These are phyloP conservation scores for Dione vanillae DNA, from an alignment of 2,888 invertebrate species.

Conservation along the genomic window DNA sequence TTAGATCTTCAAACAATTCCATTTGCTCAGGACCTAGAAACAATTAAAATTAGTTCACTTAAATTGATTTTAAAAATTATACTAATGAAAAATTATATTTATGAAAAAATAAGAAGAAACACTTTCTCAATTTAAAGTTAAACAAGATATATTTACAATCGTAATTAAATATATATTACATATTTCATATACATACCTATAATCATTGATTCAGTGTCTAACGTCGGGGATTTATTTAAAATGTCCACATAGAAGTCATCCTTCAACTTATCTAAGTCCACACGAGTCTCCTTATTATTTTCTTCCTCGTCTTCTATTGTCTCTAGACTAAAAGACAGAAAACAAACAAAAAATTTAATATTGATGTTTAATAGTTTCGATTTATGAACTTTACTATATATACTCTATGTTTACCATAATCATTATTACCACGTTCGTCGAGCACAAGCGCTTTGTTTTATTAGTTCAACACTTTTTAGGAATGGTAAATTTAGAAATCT, in stretches of 20 bases:
- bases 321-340: constrained; percentile 57
- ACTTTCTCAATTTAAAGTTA: background rate
- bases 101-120: too few relatives aligned
- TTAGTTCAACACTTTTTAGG: too few relatives aligned
- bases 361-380: too few relatives aligned
- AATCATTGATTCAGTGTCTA: constrained; percentile 63
- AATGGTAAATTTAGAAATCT: too few relatives aligned
- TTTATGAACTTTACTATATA: too few relatives aligned
- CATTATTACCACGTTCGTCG: too few relatives aligned
- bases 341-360: background rate
- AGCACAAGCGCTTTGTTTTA: too few relatives aligned
- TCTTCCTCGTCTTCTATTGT: constrained; percentile 62
- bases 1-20: constrained; percentile 63
- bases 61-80: too few relatives aligned
- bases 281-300: constrained; percentile 44
- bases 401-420: too few relatives aligned
- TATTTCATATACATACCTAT: constrained; percentile 39
- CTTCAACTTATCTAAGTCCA: constrained; percentile 67
- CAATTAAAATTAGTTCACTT: background rate
- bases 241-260: constrained; percentile 76
- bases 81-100: too few relatives aligned
- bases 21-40: constrained; percentile 59
- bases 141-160: background rate
- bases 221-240: constrained; percentile 66
- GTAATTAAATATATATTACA: background rate